Conservation (phyloP, 92 coral and sea anemone genomes). For the Parazoanthus darwini region DNA sequence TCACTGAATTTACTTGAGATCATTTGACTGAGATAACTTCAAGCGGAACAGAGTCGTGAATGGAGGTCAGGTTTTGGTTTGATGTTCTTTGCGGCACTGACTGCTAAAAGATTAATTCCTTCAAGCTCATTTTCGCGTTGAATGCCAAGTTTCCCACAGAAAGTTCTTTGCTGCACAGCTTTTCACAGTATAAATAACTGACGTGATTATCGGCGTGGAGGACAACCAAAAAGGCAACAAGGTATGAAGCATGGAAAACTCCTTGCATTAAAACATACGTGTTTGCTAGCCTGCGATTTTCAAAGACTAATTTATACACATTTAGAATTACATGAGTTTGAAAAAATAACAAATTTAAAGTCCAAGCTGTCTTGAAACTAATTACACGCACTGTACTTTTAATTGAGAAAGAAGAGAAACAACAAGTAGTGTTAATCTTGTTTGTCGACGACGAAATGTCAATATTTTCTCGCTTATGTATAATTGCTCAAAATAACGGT, state of each 20-base stretch:
- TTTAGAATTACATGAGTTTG: too few species aligned
- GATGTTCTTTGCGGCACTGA: not conserved
- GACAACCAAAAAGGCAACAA: not conserved
- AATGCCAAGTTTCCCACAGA: not conserved
- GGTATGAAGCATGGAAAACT: not conserved
- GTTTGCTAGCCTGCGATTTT: too few species aligned
- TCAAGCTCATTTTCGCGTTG: not conserved
- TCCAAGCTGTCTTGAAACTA: too few species aligned
- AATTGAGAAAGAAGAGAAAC: too few species aligned
- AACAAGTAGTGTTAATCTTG: not conserved
- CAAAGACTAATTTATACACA: too few species aligned
- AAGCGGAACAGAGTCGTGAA: not conserved
- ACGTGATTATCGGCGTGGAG: not conserved
- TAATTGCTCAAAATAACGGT: not conserved
- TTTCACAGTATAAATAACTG: not conserved
- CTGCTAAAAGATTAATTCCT: conserved; percentile 10
- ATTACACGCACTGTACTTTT: too few species aligned
- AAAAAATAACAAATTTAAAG: too few species aligned
- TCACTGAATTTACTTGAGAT: not conserved
- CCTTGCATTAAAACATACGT: not conserved
- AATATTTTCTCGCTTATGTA: not conserved
- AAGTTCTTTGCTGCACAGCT: not conserved
- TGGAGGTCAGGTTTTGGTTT: not conserved
- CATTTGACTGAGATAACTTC: not conserved
- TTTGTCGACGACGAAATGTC: not conserved